Evolutionary conservation across 2,888 invertebrate genomes (phyloP), one percentile per base, ranked within the genome.

Genomic region (Macrophya annulata): DNA sequence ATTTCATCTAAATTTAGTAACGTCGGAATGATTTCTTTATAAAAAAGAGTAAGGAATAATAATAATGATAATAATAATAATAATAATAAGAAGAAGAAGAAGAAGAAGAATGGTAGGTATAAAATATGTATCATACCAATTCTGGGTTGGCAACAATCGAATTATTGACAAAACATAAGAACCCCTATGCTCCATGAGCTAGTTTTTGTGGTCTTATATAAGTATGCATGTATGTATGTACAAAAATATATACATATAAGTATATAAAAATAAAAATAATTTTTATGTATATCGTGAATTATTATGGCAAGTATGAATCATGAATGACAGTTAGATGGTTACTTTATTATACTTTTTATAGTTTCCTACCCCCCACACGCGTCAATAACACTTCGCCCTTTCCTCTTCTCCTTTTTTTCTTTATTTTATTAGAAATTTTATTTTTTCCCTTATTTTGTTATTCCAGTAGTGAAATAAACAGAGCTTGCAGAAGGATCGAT

Each of bases 81-180:
- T 31, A 17, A 51, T 17, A 17, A 15, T 15, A 17, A 51, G 17
- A 51, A 51, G 51, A 51, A 17, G 17, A 37, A 68, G n/a, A 6
- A 17, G 3, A 15, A 43, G 21, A 76, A 43, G 25, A 31, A 17
- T 71, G 40, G 17, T 15, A 31, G 9, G 43, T 45, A 74, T 74
- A 74, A 62, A 62, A 81, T 62, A 62, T 43, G 37, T 40, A 15
- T 81, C 40, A 62, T 55, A 17, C 51, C 48, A 31, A 31, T n/a
- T n/a, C 48, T 17, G 51, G 83, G 43, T 31, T 83, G 43, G 83
- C 68, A 68, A 68, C 43, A 68, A 83, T 83, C 83, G 83, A 83
- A 71, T 83, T 83, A 83, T 83, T 40, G 83, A 83, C 83, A 83
- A 83, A 83, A 83, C 83, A 83, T 83, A 71, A 83, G 45, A 45